These are phyloP conservation scores for Pharmacophagus antenor DNA, from an alignment of 2,888 invertebrate species.

Conservation along the genomic window DNA sequence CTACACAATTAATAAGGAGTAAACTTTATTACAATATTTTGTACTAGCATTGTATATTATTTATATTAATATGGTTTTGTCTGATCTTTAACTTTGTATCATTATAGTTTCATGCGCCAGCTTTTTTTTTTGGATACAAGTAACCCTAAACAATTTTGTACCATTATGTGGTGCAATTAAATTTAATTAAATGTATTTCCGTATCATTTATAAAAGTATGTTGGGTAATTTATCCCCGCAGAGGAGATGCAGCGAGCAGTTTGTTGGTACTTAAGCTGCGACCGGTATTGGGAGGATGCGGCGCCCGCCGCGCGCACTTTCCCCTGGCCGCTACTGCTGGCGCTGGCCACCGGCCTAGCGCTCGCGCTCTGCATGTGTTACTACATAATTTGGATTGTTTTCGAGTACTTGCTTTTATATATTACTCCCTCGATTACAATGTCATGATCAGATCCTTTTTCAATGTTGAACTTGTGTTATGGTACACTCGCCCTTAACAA, in stretches of 20 bases:
- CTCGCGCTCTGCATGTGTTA: slow-evolving; percentile 93
- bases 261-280: slow-evolving; percentile 95
- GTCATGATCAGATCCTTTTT: not conserved
- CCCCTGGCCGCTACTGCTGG: slow-evolving; percentile 89
- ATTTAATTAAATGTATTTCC: not conserved
- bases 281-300: slow-evolving; percentile 94
- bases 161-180: not conserved
- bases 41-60: too few species aligned
- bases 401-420: slow-evolving; percentile 86
- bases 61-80: too few species aligned
- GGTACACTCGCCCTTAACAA: too few species aligned
- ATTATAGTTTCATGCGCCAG: too few species aligned
- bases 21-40: too few species aligned
- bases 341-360: slow-evolving; percentile 89
- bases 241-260: slow-evolving; percentile 93
- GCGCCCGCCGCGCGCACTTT: slow-evolving; percentile 87
- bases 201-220: not conserved
- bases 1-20: too few species aligned
- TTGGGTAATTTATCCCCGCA: slow-evolving; percentile 54
- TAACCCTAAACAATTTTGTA: too few species aligned
- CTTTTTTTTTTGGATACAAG: too few species aligned
- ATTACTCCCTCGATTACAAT: not conserved
- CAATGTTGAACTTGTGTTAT: not conserved
- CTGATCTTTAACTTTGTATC: too few species aligned
- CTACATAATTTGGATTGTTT: slow-evolving; percentile 95